Conservation (phyloP, 2,888 invertebrate genomes). For the Drosophila peninsularis region DNA sequence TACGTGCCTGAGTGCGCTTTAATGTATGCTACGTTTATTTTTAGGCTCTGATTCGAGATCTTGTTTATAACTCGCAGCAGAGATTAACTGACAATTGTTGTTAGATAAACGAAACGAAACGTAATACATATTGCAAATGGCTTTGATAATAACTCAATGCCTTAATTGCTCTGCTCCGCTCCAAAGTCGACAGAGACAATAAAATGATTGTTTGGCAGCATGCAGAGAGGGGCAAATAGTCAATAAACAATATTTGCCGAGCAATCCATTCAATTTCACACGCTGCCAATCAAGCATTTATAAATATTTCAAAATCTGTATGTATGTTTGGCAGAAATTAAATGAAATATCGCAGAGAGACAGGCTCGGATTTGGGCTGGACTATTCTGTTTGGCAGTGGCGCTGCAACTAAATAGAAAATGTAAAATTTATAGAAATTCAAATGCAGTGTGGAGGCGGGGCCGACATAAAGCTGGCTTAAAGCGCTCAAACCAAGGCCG, state of each 20-base stretch:
- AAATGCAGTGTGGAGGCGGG: conserved; percentile 55
- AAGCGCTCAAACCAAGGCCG: conserved; percentile 40
- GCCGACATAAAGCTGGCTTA: conserved; percentile 69
- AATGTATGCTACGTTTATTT: conserved; percentile 44
- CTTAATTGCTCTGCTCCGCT: conserved; percentile 3
- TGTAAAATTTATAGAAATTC: conserved; percentile 74
- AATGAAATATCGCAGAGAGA: conserved; percentile 39
- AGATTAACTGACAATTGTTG: conserved; percentile 50
- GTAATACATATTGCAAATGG: conserved; percentile 24
- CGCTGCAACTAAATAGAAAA: conserved; percentile 69
- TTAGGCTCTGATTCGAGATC: conserved; percentile 27
- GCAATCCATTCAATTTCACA: conserved; percentile 9
- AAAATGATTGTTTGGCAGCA: background rate
- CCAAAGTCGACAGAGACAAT: background rate
- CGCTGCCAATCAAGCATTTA: conserved; percentile 5
- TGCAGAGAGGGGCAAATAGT: background rate
- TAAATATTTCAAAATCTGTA: background rate
- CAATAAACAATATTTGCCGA: conserved; percentile 6
- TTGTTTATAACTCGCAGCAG: conserved; percentile 28
- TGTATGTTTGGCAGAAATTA: conserved; percentile 18
- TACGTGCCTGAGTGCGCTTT: conserved; percentile 60
- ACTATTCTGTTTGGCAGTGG: conserved; percentile 28
- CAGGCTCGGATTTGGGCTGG: conserved; percentile 22
- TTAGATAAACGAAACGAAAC: conserved; percentile 24
- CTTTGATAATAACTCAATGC: background rate